Base-by-base conservation (phyloP, 2,797 vertebrate species). In the Clarias laeviceps region DNA sequence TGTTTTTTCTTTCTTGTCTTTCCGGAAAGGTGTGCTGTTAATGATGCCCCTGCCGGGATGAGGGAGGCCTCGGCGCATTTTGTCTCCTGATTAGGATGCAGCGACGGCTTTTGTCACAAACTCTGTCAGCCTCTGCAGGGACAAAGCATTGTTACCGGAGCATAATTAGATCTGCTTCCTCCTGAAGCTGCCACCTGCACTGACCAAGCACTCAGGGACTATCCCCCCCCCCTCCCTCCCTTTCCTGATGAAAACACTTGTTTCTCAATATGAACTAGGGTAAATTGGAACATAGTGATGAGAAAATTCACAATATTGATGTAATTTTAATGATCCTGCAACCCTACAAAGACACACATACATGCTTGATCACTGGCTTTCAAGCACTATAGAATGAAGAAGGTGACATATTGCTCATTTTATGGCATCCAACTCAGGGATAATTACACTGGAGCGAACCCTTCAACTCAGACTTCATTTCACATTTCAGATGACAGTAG, bases 51-150 rank as follows among this genome's bases (percentile, higher is more conserved):
- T 93, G 91, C 95, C 96, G 95, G 95, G 95, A 94, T 95, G 96
- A 86, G 90, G 94, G 91, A 93, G 93, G 92, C 96, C 96, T 92
- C 91, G 92, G 94, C 91, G 94, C 92, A 93, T 97, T 99, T 97
- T 97, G 97, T 98, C 96, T 97, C 96, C 96, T 97, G 97, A 97
- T 97, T 97, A 97, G 96, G 97, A 97, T 96, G 95, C 96, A 89
- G 94, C 92, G 91, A 95, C 96, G 96, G 96, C 96, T 97, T 98
- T 96, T 97, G 97, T 98, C 97, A 96, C 97, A 95, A 96, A 93
- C 94, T 93, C 95, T 96, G 96, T 97, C 96, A 96, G 96, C 94
- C 93, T 93, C 95, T 95, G 95, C 95, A 95, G 95, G 95, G 95
- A 95, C 94, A 94, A 96, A 96, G 96, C 96, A 96, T 96, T 97